These are phyloP conservation scores for Nomia melanderi DNA, from an alignment of 1,140 invertebrate genomes.

Conservation along the genomic window DNA sequence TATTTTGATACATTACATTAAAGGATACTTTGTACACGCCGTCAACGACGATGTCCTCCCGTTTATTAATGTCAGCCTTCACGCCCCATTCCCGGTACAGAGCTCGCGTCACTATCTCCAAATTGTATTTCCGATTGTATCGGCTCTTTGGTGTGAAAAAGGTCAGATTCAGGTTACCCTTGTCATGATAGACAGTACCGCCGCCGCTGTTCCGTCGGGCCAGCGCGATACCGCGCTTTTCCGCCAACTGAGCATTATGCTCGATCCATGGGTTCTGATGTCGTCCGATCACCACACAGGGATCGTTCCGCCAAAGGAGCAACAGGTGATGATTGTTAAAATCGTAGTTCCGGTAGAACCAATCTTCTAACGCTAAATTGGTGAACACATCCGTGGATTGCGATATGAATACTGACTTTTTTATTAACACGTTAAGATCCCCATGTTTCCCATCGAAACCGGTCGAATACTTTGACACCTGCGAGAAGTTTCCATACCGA, in stretches of 20 bases:
- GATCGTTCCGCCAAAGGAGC: conserved; percentile 94
- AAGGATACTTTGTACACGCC: conserved; percentile 89
- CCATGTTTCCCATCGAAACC: conserved; percentile 5
- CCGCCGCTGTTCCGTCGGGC: conserved; percentile 97
- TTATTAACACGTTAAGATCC: conserved; percentile 79
- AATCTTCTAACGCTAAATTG: conserved; percentile 96
- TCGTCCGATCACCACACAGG: conserved; percentile 96
- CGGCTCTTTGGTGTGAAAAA: conserved; percentile 91
- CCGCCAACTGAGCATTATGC: conserved; percentile 86
- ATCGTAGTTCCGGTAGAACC: conserved; percentile 93
- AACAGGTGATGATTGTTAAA: conserved; percentile 91
- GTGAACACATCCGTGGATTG: conserved; percentile 93
- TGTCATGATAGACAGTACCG: conserved; percentile 97
- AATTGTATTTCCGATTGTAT: conserved; percentile 92
- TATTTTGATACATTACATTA: conserved; percentile 47
- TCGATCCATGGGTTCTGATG: conserved; percentile 99
- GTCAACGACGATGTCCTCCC: conserved; percentile 92
- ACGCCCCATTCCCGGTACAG: conserved; percentile 90
- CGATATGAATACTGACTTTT: conserved; percentile 95
- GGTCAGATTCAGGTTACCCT: conserved; percentile 95
- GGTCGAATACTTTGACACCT: conserved; percentile 20
- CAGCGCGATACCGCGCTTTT: conserved; percentile 85
- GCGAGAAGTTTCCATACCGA: conserved; percentile 1
- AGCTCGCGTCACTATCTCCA: conserved; percentile 91
- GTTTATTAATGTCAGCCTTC: conserved; percentile 87